A percentile compares a stretch with the other conserved stretches of the same genome.
These are phyloP conservation scores for Tetramorium alpestre DNA, from an alignment of 1,140 invertebrate species.

Conservation along the genomic window DNA sequence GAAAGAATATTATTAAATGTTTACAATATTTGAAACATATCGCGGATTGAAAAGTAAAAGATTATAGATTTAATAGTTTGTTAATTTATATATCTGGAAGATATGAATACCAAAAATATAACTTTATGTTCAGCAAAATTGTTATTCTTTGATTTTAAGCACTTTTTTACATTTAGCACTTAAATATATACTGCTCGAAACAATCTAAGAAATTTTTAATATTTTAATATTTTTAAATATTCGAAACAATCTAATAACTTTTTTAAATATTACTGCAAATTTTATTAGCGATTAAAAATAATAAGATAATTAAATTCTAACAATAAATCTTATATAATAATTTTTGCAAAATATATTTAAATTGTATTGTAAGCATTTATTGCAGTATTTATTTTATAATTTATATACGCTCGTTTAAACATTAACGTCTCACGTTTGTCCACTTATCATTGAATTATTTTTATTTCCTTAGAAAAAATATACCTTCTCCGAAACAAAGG, in stretches of 20 bases:
- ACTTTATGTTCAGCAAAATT: too few relatives aligned
- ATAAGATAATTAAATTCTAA: background rate
- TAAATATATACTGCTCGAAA: too few relatives aligned
- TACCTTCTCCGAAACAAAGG: constrained; percentile 1
- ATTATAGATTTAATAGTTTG: background rate
- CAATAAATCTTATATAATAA: background rate
- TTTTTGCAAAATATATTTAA: background rate
- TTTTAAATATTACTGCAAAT: background rate
- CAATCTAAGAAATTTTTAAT: too few relatives aligned
- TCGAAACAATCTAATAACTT: too few relatives aligned
- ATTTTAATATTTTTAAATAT: too few relatives aligned
- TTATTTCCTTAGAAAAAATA: constrained; percentile 60
- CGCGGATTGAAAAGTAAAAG: background rate
- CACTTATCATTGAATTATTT: background rate
- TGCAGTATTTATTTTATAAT: background rate
- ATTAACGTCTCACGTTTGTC: background rate
- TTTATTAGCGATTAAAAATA: background rate
- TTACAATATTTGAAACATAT: background rate
- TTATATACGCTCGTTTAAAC: background rate
- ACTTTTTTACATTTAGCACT: background rate
- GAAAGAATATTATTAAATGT: too few relatives aligned
- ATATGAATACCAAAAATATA: background rate
- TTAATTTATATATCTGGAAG: background rate
- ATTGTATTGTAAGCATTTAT: background rate
- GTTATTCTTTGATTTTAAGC: too few relatives aligned